Evolutionary conservation across 2,113 vertebrate species (phyloP), one percentile per base, ranked within the genome.

Genomic region (Heloderma charlesbogerti): DNA sequence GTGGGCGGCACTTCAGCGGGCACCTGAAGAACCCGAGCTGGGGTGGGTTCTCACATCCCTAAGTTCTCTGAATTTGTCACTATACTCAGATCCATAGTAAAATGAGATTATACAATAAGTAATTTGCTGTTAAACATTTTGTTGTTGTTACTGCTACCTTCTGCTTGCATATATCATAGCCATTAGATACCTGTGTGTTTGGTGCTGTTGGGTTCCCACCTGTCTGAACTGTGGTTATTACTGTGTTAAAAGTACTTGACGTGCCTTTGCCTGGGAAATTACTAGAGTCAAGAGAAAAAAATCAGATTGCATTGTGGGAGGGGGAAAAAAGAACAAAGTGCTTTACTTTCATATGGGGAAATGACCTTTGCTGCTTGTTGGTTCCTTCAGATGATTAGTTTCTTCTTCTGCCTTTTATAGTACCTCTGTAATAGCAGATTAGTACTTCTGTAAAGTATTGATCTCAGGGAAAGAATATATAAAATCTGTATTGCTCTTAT

Each of bases 81-180:
- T 25, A 7, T 51, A 37, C 87, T 4, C 18, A 20, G 15, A 9
- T 86, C 13, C 29, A 29, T 80, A 87, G 40, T 63, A 93, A 91
- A 91, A 82, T 60, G 16, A 88, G 51, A 63, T 90, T 85, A n/a
- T 86, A 88, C 91, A 80, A 71, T n/a, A 31, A 88, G 75, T 92
- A 90, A 87, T 67, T 87, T 92, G n/a, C 66, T 80, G 0, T 82
- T 92, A 67, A 75, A 91, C 40, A 66, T 86, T 25, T 90, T 20
- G n/a, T 51, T n/a, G 29, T 83, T 92, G n/a, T 20, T 74, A 8
- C 66, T 79, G 45, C 51, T 78, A 84, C 84, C 91, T 75, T 80
- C 51, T 92, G 84, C 66, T 92, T 40, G 1, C 60, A 48, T 84
- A 48, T 87, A 67, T 84, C 88, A 78, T 51, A 91, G 86, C 83